Conservation (phyloP, 2,113 vertebrate species). For the Mesitornis unicolor region DNA sequence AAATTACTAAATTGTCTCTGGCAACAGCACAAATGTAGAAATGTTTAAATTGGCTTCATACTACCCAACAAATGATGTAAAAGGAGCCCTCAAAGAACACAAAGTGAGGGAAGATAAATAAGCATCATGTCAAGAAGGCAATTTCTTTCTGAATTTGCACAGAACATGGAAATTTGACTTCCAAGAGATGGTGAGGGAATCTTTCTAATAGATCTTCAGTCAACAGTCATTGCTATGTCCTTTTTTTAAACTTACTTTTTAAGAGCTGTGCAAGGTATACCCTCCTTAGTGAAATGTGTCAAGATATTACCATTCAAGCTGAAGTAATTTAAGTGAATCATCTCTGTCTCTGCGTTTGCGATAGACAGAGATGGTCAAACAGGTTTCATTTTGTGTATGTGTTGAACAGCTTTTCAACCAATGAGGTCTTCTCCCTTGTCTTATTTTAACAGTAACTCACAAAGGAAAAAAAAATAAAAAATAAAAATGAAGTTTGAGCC, state of each 20-base stretch:
- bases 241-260: slow-evolving; percentile 35
- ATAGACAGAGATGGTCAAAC: not conserved
- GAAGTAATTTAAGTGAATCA: slow-evolving; percentile 37
- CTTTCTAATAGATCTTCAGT: slow-evolving; percentile 56
- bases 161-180: slow-evolving; percentile 55
- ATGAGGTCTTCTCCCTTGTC: not conserved
- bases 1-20: slow-evolving; percentile 29
- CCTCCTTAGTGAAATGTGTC: slow-evolving; percentile 16
- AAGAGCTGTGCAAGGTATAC: slow-evolving; percentile 8
- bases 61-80: slow-evolving; percentile 27
- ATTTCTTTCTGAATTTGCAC: slow-evolving; percentile 45
- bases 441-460: not conserved
- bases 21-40: slow-evolving; percentile 36
- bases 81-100: slow-evolving; percentile 38
- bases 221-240: not conserved
- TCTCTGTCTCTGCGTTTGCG: not conserved
- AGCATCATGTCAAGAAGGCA: slow-evolving; percentile 27
- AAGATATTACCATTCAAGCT: slow-evolving; percentile 39
- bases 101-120: slow-evolving; percentile 31
- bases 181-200: slow-evolving; percentile 13
- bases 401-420: not conserved
- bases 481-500: not conserved
- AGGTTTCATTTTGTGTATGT: not conserved
- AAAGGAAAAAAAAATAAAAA: not conserved
- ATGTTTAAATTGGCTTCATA: slow-evolving; percentile 9